Conservation (phyloP, 2,888 invertebrate genomes). For the Agonopterix arenella region DNA sequence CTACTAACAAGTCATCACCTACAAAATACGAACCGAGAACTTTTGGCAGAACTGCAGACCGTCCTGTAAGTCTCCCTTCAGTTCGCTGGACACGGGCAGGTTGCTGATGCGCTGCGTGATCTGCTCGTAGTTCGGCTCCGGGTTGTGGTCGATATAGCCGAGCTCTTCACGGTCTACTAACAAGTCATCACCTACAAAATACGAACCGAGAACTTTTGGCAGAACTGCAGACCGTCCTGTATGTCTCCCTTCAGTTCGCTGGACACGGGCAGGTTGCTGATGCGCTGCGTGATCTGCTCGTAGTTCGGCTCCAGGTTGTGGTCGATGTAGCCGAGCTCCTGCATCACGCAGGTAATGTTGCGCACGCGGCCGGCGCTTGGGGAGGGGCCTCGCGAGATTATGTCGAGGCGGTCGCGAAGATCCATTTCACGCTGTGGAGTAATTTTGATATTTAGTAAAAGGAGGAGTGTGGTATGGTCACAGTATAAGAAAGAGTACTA, state of each 20-base stretch:
- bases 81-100: slow-evolving; percentile 77
- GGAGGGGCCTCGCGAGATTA: slow-evolving; percentile 69
- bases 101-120: slow-evolving; percentile 79
- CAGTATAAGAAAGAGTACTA: no score
- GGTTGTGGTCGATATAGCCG: slow-evolving; percentile 80
- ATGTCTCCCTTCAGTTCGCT: slow-evolving; percentile 80
- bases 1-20: background rate
- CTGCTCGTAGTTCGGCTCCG: slow-evolving; percentile 81
- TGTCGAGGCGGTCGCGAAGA: slow-evolving; percentile 77
- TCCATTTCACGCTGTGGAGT: slow-evolving; percentile 77
- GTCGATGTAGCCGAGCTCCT: slow-evolving; percentile 82
- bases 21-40: slow-evolving; percentile 75
- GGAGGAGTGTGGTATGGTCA: no score
- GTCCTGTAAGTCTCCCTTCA: slow-evolving; percentile 80
- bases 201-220: slow-evolving; percentile 82
- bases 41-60: slow-evolving; percentile 82
- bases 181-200: background rate
- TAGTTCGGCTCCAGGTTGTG: slow-evolving; percentile 81
- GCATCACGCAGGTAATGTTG: slow-evolving; percentile 84
- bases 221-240: slow-evolving; percentile 80
- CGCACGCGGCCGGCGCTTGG: slow-evolving; percentile 61
- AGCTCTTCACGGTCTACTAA: slow-evolving; percentile 60
- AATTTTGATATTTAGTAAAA: no score
- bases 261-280: slow-evolving; percentile 77
- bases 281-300: slow-evolving; percentile 78